phyloP scores from a whole-genome alignment of 2,113 vertebrate species.

The Bufo gargarizans region DNA sequence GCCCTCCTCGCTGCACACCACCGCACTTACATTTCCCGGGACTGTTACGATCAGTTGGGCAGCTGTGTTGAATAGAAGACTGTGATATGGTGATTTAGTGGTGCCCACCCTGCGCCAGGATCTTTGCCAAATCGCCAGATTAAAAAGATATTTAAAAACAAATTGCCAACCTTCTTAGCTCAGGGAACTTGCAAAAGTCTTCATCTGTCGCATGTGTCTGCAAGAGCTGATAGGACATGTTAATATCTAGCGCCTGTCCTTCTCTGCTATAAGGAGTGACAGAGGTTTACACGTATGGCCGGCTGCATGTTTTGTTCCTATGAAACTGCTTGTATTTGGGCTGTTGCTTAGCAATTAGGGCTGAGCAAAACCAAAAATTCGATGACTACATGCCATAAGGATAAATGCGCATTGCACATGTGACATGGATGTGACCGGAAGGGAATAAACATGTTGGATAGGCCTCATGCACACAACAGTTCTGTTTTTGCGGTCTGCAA shows the following conservation, averaged over 20 bases:
- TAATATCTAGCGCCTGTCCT: background rate
- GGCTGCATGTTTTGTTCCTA: background rate
- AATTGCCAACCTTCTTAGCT: background rate
- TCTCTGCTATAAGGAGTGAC: background rate
- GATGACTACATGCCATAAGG: background rate
- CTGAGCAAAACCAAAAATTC: background rate
- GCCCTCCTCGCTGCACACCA: too few species aligned
- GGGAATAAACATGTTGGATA: background rate
- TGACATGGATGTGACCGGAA: background rate
- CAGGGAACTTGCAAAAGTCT: background rate
- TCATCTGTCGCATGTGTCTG: background rate
- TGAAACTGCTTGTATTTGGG: background rate
- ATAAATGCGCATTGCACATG: background rate
- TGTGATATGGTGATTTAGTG: background rate
- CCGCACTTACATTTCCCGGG: too few species aligned
- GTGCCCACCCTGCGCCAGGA: background rate
- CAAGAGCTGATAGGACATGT: background rate
- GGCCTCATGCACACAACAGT: too few species aligned
- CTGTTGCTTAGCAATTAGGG: background rate
- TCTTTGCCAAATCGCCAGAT: background rate
- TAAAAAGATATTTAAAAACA: background rate
- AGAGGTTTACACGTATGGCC: background rate
- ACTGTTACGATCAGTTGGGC: background rate
- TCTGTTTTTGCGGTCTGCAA: too few species aligned
- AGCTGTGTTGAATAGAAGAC: background rate